Evolutionary conservation across 2,113 vertebrate genomes (phyloP).

Genomic region (Pavo muticus): DNA sequence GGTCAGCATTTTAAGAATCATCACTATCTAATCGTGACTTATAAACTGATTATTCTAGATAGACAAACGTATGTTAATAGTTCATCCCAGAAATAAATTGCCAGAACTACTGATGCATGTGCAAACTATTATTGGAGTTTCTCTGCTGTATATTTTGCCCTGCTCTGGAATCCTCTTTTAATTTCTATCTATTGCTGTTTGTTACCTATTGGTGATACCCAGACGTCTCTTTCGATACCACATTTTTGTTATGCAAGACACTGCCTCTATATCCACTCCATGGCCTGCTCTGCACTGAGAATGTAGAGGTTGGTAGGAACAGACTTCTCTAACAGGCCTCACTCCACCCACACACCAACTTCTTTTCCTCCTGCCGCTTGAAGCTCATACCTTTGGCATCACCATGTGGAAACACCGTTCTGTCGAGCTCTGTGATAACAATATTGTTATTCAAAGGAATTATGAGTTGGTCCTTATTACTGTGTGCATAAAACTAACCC

Average conservation of each 20-base stretch:
- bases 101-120: neutral
- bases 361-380: neutral
- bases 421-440: neutral
- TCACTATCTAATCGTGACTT: neutral
- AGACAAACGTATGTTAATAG: neutral
- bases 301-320: neutral
- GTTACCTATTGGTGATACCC: accelerated
- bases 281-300: neutral
- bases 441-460: neutral
- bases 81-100: neutral
- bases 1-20: neutral
- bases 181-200: neutral
- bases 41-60: neutral
- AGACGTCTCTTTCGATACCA: neutral
- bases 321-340: neutral
- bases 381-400: neutral
- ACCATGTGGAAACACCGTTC: neutral
- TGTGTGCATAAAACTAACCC: neutral
- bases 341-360: neutral
- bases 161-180: neutral
- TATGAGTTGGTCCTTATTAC: neutral
- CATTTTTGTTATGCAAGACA: neutral
- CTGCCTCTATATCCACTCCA: neutral
- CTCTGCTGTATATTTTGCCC: neutral
- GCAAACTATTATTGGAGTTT: neutral